Conservation (phyloP, 2,888 invertebrate genomes). For the Caenorhabditis sulstoni region DNA sequence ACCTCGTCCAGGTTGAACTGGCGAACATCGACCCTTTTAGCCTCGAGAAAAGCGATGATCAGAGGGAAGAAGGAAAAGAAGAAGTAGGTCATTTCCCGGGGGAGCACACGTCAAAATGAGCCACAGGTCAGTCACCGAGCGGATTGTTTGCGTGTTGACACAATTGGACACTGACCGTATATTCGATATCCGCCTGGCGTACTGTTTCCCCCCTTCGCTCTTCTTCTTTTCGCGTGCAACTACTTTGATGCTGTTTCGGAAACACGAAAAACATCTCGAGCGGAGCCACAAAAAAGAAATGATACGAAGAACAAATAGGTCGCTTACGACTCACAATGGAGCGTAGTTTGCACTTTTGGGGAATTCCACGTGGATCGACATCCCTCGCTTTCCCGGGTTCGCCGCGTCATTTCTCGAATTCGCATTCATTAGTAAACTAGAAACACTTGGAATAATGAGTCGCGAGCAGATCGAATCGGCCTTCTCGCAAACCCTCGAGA, state of each 20-base stretch:
- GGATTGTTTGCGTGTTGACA: conserved; percentile 44
- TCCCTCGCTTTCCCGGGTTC: no score
- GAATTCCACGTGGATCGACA: no score
- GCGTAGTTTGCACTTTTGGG: no score
- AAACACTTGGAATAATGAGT: conserved; percentile 24
- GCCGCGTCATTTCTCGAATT: background rate
- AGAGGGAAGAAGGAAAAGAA: background rate
- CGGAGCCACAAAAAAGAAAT: background rate
- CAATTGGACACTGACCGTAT: conserved; percentile 24
- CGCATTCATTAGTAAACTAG: background rate
- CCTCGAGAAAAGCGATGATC: background rate
- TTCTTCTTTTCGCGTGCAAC: background rate
- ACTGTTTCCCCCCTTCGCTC: background rate
- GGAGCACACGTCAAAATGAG: conserved; percentile 32
- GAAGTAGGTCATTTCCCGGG: background rate
- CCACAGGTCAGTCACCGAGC: background rate
- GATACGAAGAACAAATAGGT: background rate
- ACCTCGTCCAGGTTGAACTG: conserved; percentile 59
- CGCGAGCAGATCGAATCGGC: conserved; percentile 32
- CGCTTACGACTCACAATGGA: no score
- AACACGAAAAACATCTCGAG: conserved; percentile 24
- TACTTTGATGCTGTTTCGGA: conserved; percentile 8
- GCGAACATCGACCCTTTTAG: conserved; percentile 35
- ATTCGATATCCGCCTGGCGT: conserved; percentile 24
- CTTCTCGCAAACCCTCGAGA: conserved; percentile 29